phyloP scores from a whole-genome alignment of 2,888 invertebrate genomes.

The Diachrysia chrysitis region DNA sequence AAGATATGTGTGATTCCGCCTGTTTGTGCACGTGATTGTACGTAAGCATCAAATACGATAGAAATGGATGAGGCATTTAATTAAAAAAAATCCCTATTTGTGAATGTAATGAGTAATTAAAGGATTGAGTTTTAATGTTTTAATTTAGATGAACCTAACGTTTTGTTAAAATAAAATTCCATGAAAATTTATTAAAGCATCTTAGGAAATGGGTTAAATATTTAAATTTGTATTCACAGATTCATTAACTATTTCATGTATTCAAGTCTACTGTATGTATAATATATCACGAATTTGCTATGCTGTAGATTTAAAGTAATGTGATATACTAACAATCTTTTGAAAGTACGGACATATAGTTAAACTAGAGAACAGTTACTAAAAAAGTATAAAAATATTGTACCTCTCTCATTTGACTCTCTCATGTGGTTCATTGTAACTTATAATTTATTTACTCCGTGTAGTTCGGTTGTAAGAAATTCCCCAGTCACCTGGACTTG shows the following conservation, averaged over 20 bases:
- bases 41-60: neutral
- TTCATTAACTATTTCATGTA: too few relatives aligned
- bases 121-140: neutral
- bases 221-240: too few relatives aligned
- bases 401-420: conserved; percentile 21
- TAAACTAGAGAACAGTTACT: neutral
- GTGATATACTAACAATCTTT: too few relatives aligned
- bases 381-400: conserved; percentile 18
- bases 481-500: conserved; percentile 69
- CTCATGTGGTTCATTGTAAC: conserved; percentile 33
- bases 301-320: too few relatives aligned
- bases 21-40: conserved; percentile 7
- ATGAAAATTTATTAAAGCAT: too few relatives aligned
- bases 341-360: neutral
- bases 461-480: conserved; percentile 36
- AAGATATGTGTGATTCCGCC: conserved; percentile 3
- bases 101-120: neutral
- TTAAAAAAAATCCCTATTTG: neutral
- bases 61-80: conserved; percentile 6
- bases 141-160: neutral
- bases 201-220: too few relatives aligned
- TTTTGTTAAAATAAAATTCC: neutral
- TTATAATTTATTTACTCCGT: conserved; percentile 49
- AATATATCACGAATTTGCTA: too few relatives aligned
- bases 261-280: too few relatives aligned